Evolutionary conservation across 2,888 invertebrate genomes (phyloP).

Genomic region (Brassicogethes aeneus): DNA sequence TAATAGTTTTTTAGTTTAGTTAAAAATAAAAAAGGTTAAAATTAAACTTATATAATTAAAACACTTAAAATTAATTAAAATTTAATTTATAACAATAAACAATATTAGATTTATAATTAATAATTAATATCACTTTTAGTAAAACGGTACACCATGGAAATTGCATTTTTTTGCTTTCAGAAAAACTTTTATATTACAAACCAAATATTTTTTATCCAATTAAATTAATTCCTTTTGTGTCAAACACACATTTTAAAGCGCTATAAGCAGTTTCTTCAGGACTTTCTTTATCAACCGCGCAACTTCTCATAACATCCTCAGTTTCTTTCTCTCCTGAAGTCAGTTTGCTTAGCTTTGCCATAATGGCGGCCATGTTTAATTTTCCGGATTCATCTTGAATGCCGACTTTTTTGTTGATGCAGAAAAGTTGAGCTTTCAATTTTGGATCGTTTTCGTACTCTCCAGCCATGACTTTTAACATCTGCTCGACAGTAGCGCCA

Average conservation of each 20-base stretch:
- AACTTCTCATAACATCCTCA: neutral
- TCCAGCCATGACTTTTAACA: neutral
- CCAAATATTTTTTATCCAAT: too few species aligned
- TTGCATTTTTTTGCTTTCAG: too few species aligned
- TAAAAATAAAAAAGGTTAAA: too few species aligned
- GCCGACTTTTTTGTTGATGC: neutral
- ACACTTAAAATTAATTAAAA: too few species aligned
- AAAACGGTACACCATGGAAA: too few species aligned
- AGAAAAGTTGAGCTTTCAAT: slow-evolving; percentile 1
- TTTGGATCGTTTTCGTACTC: neutral
- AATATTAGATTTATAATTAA: too few species aligned
- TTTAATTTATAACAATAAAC: too few species aligned
- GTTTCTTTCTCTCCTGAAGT: neutral
- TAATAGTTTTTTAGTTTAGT: too few species aligned
- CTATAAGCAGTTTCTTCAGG: neutral
- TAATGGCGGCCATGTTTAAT: neutral
- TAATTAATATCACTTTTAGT: too few species aligned
- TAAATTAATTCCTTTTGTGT: slow-evolving; percentile 1
- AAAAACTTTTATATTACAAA: too few species aligned
- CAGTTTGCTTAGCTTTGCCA: neutral
- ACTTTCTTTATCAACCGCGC: neutral
- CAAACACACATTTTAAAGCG: neutral
- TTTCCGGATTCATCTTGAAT: neutral
- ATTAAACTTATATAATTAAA: too few species aligned
- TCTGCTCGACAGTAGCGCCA: neutral